phyloP scores from a whole-genome alignment of 2,888 invertebrate species.

The Lottia gigantea region DNA sequence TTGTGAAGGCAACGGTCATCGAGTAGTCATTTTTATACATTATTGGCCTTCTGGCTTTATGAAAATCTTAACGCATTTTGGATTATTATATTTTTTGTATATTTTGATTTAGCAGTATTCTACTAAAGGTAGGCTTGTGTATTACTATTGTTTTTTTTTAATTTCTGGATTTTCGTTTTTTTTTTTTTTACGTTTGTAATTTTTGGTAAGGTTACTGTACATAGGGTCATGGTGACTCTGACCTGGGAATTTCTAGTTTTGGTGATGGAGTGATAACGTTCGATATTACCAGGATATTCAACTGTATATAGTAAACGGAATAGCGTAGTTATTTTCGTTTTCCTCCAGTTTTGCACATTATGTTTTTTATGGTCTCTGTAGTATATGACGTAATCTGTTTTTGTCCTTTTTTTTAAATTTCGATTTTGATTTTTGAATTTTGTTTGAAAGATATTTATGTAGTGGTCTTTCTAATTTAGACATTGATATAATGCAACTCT shows the following conservation, averaged over 20 bases:
- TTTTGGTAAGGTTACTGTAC: background rate
- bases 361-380: too few relatives aligned
- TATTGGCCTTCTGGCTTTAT: conserved; percentile 1
- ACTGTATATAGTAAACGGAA: too few relatives aligned
- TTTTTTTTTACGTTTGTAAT: background rate
- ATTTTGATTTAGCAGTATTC: background rate
- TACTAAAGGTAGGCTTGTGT: background rate
- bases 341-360: too few relatives aligned
- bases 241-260: background rate
- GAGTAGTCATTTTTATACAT: conserved; percentile 11
- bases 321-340: too few relatives aligned
- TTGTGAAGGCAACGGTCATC: conserved; percentile 9
- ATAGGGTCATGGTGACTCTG: background rate
- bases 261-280: background rate
- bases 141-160: background rate
- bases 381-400: too few relatives aligned
- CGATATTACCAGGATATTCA: too few relatives aligned
- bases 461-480: too few relatives aligned
- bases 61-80: background rate
- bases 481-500: too few relatives aligned
- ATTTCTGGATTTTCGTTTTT: background rate
- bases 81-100: background rate
- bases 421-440: too few relatives aligned
- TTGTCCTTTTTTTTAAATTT: too few relatives aligned
- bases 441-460: too few relatives aligned